Base-by-base conservation (phyloP, 2,888 invertebrate species). In the Cerastis leucographa region DNA sequence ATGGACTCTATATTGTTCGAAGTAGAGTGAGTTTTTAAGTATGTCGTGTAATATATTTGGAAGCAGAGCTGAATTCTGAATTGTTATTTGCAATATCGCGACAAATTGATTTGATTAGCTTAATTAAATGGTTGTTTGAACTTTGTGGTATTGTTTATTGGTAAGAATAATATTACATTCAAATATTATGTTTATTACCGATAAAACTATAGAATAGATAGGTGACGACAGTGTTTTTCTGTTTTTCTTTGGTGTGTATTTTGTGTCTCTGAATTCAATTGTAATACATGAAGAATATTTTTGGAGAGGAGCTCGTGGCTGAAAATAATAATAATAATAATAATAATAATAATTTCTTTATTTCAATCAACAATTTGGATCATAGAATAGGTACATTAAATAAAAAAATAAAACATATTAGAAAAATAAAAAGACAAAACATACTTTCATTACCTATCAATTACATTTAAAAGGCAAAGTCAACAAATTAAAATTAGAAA, bases 21-120 rank as follows among this genome's bases (percentile, higher is more conserved):
- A 0, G 12, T 14, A 78, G 4, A 29, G 59, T 71, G 9, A 11
- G 3, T 51, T 79, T 70, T 78, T 3, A 19, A 54, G n/a, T 65
- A 19, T 66, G 14, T 14, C 19, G 19, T 74, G 14, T 8, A 54
- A 61, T 17, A 62, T 67, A 73, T 72, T 76, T 74, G 72, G 70
- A 35, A 65, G 69, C 61, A 42, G 74, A 65, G 14, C 25, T 76
- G 74, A 87, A 87, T 85, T 74, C 8, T 1, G 46, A 81, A 79
- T 76, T 71, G 4, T 64, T 75, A 72, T 76, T 76, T 64, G 69
- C 67, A 71, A 72, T 65, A 46, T 72, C 54, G 66, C 22, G n/a
- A 71, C 68, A 68, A 85, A 87, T 83, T 79, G 70, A 74, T 85
- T 76, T 76, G 40, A 70, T 71, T 22, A 69, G 71, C 44, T 71